Conservation (phyloP, 2,888 invertebrate genomes). For the Stictocephala bisonia region DNA sequence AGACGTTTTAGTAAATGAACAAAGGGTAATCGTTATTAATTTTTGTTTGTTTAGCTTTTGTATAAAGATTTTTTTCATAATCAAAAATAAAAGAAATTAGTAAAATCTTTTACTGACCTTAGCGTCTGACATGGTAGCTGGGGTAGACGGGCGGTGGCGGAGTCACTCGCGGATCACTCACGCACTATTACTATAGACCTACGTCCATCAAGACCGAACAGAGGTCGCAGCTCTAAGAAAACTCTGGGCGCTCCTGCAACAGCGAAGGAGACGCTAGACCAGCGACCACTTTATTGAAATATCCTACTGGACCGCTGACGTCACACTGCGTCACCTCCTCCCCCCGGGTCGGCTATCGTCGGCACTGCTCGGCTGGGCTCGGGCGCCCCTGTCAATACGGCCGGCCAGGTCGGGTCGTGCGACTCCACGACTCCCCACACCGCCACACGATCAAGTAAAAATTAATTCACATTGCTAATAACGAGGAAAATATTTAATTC, state of each 20-base stretch:
- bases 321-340: conserved; percentile 60
- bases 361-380: conserved; percentile 48
- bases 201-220: conserved; percentile 40
- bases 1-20: no score
- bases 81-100: not conserved
- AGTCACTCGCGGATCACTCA: conserved; percentile 13
- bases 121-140: conserved; percentile 50
- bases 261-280: no score
- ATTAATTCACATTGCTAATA: no score
- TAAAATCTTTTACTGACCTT: conserved; percentile 50
- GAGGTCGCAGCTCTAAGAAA: conserved; percentile 38
- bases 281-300: conserved; percentile 57
- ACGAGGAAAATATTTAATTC: no score
- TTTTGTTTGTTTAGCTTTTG: not conserved
- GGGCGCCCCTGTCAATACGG: conserved; percentile 41
- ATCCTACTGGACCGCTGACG: conserved; percentile 54
- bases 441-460: no score
- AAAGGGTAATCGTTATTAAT: not conserved
- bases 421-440: not conserved
- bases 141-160: conserved; percentile 58
- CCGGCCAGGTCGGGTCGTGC: conserved; percentile 37
- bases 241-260: conserved; percentile 51
- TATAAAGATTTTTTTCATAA: no score
- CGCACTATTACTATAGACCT: conserved; percentile 2
- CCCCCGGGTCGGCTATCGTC: conserved; percentile 49